Evolutionary conservation across 2,888 invertebrate species (phyloP).

Genomic region (Cataglyphis cursor): DNA sequence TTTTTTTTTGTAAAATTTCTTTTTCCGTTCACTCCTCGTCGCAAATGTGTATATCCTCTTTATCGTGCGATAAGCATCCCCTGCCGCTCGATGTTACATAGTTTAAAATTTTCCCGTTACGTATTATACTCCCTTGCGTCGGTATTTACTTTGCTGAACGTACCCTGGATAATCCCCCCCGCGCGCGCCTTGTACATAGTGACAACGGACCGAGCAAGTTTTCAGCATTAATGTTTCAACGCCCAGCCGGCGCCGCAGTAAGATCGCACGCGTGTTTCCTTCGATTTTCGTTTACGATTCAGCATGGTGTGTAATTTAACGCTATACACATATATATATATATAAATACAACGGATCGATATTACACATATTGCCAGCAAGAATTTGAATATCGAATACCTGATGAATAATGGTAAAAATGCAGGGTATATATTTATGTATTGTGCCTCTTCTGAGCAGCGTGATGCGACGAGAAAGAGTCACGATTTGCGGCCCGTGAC

Average conservation of each 20-base stretch:
- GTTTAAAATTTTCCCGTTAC: conserved; percentile 55
- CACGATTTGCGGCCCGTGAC: conserved; percentile 51
- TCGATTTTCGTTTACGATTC: conserved; percentile 41
- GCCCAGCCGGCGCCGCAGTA: conserved; percentile 23
- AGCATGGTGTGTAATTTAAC: conserved; percentile 49
- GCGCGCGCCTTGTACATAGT: conserved; percentile 72
- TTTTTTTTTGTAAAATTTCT: conserved; percentile 59
- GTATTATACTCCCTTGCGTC: conserved; percentile 41
- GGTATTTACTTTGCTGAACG: conserved; percentile 61
- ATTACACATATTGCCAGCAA: conserved; percentile 9
- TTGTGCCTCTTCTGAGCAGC: conserved; percentile 28
- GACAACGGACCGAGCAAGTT: conserved; percentile 52
- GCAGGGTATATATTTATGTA: neutral
- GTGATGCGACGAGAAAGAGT: conserved; percentile 43
- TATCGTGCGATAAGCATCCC: conserved; percentile 73
- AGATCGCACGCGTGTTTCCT: conserved; percentile 26
- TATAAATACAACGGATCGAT: conserved; percentile 8
- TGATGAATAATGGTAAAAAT: conserved; percentile 15
- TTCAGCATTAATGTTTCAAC: conserved; percentile 24
- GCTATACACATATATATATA: conserved; percentile 5
- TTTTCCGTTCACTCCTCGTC: conserved; percentile 58
- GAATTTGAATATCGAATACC: neutral
- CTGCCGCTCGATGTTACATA: conserved; percentile 68
- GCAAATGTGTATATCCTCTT: conserved; percentile 73
- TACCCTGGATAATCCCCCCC: conserved; percentile 56